Evolutionary conservation across 2,113 vertebrate species (phyloP).

Genomic region (Platysternon megacephalum): DNA sequence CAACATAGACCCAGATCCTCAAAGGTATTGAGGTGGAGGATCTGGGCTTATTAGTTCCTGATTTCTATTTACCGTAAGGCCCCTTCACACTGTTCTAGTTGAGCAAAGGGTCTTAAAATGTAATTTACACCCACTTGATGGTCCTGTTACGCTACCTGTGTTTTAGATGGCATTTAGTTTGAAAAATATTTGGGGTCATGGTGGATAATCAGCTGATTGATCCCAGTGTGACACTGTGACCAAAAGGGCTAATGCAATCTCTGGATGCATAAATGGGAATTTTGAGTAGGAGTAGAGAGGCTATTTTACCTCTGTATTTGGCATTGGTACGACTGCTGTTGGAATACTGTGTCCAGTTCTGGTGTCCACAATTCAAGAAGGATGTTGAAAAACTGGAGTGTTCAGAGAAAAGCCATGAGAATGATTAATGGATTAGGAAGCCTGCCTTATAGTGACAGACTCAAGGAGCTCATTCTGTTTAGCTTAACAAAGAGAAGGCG

Average conservation of each 20-base stretch:
- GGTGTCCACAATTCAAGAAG: not conserved
- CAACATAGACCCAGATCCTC: not conserved
- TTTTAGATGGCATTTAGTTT: not conserved
- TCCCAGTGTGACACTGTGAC: not conserved
- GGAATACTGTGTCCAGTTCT: not conserved
- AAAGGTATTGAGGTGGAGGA: not conserved
- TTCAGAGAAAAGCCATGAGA: not conserved
- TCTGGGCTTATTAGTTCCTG: not conserved
- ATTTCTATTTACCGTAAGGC: not conserved
- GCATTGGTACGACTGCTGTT: not conserved
- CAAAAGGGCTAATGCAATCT: not conserved
- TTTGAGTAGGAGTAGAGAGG: not conserved
- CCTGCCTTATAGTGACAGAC: not conserved
- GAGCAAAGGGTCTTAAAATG: not conserved
- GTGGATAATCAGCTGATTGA: not conserved
- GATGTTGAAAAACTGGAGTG: not conserved
- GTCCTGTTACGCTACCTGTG: not conserved
- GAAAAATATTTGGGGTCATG: not conserved
- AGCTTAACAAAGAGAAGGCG: not conserved
- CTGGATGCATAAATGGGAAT: not conserved
- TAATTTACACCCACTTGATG: not conserved
- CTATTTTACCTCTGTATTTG: not conserved
- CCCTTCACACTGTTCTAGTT: constrained; percentile 18
- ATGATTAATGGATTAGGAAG: not conserved
- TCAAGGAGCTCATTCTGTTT: not conserved